A percentile compares a stretch with the other conserved stretches of the same genome.
These are phyloP conservation scores for Drosophila histrio DNA, from an alignment of 2,888 invertebrate species.

Conservation along the genomic window DNA sequence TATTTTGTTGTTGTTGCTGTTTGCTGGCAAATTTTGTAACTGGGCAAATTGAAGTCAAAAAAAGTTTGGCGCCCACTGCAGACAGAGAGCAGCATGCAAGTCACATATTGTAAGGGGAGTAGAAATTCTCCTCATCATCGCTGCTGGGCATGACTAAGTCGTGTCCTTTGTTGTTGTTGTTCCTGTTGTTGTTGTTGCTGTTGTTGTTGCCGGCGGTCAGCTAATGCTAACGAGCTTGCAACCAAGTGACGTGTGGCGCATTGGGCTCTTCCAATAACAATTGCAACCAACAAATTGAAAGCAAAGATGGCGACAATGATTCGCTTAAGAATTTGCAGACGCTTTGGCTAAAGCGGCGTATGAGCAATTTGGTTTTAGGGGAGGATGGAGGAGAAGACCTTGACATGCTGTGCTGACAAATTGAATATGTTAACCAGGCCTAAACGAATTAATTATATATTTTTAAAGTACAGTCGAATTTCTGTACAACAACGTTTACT, in stretches of 20 bases:
- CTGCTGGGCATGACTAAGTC: constrained; percentile 44
- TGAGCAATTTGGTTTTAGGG: no score
- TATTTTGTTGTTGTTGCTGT: constrained; percentile 18
- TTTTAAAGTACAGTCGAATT: no score
- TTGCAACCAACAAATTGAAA: constrained; percentile 30
- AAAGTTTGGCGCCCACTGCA: constrained; percentile 66
- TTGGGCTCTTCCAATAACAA: constrained; percentile 53
- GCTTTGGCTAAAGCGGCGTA: background rate
- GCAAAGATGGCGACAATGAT: constrained; percentile 36
- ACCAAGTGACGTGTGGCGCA: constrained; percentile 43
- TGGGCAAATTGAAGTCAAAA: constrained; percentile 73
- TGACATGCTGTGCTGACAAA: no score
- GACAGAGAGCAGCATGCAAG: constrained; percentile 59
- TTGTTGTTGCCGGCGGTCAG: constrained; percentile 45
- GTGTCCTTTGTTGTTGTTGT: constrained; percentile 4
- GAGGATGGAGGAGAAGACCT: no score
- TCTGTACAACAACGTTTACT: no score
- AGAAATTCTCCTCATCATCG: constrained; percentile 20
- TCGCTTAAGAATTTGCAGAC: background rate
- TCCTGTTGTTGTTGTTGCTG: constrained; percentile 32
- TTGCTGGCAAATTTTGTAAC: constrained; percentile 50
- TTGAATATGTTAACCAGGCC: no score
- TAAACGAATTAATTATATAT: no score
- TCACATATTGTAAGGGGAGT: constrained; percentile 56
- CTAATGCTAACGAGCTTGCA: constrained; percentile 63